Evolutionary conservation across 2,113 vertebrate genomes (phyloP).

Genomic region (Mixornis gularis): DNA sequence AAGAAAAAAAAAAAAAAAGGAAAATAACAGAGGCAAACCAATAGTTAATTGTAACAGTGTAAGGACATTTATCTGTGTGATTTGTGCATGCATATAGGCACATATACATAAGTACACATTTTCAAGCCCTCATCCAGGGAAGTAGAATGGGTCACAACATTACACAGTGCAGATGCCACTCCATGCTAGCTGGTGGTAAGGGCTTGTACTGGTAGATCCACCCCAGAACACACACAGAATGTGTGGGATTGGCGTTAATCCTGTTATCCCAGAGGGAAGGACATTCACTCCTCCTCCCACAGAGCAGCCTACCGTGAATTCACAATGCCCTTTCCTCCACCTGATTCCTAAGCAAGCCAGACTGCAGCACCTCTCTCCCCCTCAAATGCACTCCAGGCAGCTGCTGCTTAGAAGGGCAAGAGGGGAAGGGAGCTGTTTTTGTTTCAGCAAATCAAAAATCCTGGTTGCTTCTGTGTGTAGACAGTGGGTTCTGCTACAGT

Average conservation of each 20-base stretch:
- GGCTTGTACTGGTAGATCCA: neutral
- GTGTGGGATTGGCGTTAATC: neutral
- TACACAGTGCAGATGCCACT: neutral
- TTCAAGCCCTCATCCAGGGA: neutral
- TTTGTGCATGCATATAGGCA: neutral
- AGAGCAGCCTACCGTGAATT: neutral
- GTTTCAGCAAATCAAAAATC: neutral
- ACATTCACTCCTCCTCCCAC: neutral
- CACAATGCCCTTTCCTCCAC: neutral
- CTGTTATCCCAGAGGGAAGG: neutral
- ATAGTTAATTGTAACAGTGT: neutral
- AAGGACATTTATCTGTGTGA: neutral
- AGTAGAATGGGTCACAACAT: neutral
- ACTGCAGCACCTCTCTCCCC: constrained; percentile 1
- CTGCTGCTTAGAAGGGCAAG: neutral
- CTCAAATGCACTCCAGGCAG: neutral
- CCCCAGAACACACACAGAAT: neutral
- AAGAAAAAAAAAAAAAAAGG: neutral
- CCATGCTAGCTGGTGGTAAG: neutral
- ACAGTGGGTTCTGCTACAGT: neutral
- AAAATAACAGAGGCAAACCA: neutral
- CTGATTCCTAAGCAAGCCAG: neutral
- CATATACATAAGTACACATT: neutral
- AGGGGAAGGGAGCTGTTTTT: neutral
- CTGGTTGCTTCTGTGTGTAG: neutral